Evolutionary conservation across 2,113 vertebrate genomes (phyloP).

Genomic region (Carassius gibelio): DNA sequence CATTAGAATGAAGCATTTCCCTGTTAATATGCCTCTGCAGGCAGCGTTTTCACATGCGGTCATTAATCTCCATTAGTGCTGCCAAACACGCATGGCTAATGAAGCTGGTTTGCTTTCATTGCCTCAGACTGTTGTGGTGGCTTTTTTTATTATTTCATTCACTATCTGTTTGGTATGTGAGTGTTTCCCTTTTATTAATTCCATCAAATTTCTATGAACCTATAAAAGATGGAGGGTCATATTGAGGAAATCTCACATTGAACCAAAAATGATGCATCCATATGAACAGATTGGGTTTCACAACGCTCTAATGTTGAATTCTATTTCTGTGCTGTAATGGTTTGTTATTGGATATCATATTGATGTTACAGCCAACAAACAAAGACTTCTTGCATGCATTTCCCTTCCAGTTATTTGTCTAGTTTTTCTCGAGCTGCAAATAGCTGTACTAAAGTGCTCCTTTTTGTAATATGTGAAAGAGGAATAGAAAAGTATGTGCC

Average conservation of each 20-base stretch:
- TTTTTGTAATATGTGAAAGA: slow-evolving; percentile 16
- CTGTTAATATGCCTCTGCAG: slow-evolving; percentile 39
- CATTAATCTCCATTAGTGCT: slow-evolving; percentile 65
- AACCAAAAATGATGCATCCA: neutral
- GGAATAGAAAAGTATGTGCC: slow-evolving; percentile 36
- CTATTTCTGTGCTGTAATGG: neutral
- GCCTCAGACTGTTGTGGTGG: neutral
- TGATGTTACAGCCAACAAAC: neutral
- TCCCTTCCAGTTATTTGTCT: neutral
- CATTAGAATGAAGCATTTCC: slow-evolving; percentile 44
- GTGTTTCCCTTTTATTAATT: neutral
- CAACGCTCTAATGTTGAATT: neutral
- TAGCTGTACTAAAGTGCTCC: neutral
- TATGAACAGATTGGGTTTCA: neutral
- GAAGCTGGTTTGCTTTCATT: slow-evolving; percentile 31
- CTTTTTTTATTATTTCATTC: slow-evolving; percentile 17
- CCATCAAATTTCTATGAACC: neutral
- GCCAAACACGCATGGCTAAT: slow-evolving; percentile 53
- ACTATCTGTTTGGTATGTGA: neutral
- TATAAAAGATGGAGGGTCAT: neutral
- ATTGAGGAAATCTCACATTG: neutral
- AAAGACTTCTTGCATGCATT: neutral
- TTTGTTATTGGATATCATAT: neutral
- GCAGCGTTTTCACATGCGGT: slow-evolving; percentile 57
- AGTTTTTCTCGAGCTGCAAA: neutral